A percentile compares a stretch with the other conserved stretches of the same genome.
phyloP scores from a whole-genome alignment of 2,888 invertebrate species.

The Parthenolecanium corni region DNA sequence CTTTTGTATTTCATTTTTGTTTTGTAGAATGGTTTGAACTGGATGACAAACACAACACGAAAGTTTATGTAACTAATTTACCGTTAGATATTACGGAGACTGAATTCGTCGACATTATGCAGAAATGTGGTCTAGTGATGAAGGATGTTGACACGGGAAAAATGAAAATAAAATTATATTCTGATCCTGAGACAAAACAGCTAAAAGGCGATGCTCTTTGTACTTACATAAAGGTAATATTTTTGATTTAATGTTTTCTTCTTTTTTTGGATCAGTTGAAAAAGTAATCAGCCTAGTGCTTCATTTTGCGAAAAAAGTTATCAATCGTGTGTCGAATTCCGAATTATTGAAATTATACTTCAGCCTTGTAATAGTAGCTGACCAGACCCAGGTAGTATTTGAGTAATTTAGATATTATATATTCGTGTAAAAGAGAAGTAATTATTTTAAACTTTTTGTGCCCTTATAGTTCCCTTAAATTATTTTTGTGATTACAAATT shows the following conservation, averaged over 20 bases:
- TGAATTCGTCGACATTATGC: slow-evolving; percentile 83
- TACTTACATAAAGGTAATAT: slow-evolving; percentile 83
- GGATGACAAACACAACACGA: slow-evolving; percentile 76
- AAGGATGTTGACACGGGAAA: slow-evolving; percentile 66
- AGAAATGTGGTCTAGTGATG: slow-evolving; percentile 91
- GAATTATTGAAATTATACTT: no score
- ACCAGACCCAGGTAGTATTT: no score
- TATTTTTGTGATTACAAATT: no score
- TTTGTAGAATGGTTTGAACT: slow-evolving; percentile 80
- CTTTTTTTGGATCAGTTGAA: background rate
- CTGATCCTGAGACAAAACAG: slow-evolving; percentile 56
- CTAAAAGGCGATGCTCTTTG: slow-evolving; percentile 94
- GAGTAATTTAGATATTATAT: no score
- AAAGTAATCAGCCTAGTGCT: background rate
- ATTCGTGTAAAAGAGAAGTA: no score
- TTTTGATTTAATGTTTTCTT: slow-evolving; percentile 19
- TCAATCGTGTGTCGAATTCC: no score
- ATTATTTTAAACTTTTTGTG: no score
- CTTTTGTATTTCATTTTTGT: background rate
- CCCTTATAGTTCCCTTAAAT: no score
- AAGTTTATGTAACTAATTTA: slow-evolving; percentile 89
- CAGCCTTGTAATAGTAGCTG: no score
- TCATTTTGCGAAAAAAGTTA: no score
- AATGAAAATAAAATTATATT: slow-evolving; percentile 85
- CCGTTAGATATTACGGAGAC: slow-evolving; percentile 80